phyloP scores from a whole-genome alignment of 2,888 invertebrate genomes.

The Epinotia nisella region DNA sequence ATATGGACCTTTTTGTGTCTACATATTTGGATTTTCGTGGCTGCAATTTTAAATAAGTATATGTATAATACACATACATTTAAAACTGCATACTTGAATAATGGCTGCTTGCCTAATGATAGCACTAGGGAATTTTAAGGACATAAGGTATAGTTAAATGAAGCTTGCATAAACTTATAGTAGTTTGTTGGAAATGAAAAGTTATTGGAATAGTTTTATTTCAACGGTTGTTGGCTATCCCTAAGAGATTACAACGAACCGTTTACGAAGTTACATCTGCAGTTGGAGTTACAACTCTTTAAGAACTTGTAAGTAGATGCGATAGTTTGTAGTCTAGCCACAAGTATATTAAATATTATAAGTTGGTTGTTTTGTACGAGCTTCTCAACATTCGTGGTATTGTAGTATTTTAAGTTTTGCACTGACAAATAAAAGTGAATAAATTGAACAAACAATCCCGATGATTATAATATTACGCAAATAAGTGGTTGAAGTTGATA shows the following conservation, averaged over 20 bases:
- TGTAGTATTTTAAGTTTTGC: constrained; percentile 12
- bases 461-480: not conserved
- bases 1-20: too few species aligned
- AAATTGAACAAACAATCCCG: not conserved
- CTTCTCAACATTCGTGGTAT: constrained; percentile 11
- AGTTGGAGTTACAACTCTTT: constrained; percentile 3
- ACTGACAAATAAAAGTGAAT: constrained; percentile 3
- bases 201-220: constrained; percentile 43
- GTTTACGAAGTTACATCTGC: constrained; percentile 34
- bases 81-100: too few species aligned
- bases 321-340: not conserved
- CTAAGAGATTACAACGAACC: constrained; percentile 33
- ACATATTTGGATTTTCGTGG: too few species aligned
- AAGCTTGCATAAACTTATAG: constrained; percentile 34
- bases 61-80: too few species aligned
- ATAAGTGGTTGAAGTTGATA: not conserved
- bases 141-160: constrained; percentile 34
- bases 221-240: constrained; percentile 22
- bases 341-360: constrained; percentile 10
- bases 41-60: too few species aligned
- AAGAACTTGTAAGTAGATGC: not conserved
- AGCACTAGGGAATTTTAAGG: constrained; percentile 10
- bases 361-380: constrained; percentile 15
- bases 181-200: constrained; percentile 39
- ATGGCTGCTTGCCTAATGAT: not conserved